These are phyloP conservation scores for Anoplopoma fimbria DNA, from an alignment of 2,113 vertebrate species.

Conservation along the genomic window DNA sequence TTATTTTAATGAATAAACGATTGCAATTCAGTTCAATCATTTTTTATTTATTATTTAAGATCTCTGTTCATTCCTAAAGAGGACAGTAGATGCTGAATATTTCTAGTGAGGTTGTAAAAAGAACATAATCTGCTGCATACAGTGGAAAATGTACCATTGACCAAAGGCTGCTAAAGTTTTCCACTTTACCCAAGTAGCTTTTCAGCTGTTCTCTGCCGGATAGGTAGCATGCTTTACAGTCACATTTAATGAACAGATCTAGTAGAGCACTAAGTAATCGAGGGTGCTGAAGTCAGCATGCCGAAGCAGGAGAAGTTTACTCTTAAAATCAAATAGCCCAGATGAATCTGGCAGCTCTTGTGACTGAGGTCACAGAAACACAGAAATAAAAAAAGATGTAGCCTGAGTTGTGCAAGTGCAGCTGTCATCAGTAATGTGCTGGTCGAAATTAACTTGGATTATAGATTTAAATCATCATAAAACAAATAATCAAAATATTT, in stretches of 20 bases:
- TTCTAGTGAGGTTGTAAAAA: conserved; percentile 36
- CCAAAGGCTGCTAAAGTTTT: conserved; percentile 49
- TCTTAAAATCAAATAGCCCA: too few relatives aligned
- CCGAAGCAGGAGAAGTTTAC: conserved; percentile 55
- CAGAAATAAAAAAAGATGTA: conserved; percentile 38
- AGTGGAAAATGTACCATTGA: conserved; percentile 50
- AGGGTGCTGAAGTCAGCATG: conserved; percentile 61
- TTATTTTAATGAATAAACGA: conserved; percentile 1
- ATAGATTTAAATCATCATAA: not conserved
- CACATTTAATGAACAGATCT: conserved; percentile 25
- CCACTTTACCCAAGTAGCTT: conserved; percentile 30
- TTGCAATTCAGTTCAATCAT: not conserved
- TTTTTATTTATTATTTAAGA: conserved; percentile 15
- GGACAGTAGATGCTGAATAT: conserved; percentile 31
- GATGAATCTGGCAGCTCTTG: conserved; percentile 45
- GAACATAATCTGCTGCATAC: conserved; percentile 20
- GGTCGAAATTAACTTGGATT: not conserved
- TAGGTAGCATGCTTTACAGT: conserved; percentile 13
- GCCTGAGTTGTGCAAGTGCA: not conserved
- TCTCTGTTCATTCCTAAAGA: conserved; percentile 27
- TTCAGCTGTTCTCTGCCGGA: conserved; percentile 29
- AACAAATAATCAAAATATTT: conserved; percentile 9
- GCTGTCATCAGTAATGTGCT: conserved; percentile 26
- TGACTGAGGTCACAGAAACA: conserved; percentile 39
- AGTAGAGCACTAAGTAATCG: conserved; percentile 46